These are phyloP conservation scores for Melospiza melodia DNA, from an alignment of 2,113 vertebrate genomes.

Conservation along the genomic window DNA sequence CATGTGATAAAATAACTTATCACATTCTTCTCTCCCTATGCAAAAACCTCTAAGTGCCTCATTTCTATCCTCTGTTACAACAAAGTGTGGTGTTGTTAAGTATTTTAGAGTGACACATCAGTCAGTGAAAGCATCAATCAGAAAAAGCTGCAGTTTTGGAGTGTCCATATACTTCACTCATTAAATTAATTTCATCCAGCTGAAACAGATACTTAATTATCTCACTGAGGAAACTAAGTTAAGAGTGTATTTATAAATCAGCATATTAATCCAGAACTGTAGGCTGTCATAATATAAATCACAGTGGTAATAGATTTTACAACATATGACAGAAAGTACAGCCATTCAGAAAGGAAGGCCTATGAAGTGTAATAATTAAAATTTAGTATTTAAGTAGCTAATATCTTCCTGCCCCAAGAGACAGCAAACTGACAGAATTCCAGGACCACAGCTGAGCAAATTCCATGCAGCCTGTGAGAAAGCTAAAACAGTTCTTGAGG, in stretches of 20 bases:
- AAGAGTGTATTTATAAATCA: neutral
- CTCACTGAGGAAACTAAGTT: neutral
- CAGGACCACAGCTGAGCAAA: neutral
- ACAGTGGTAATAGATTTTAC: neutral
- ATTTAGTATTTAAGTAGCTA: neutral
- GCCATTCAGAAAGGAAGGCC: neutral
- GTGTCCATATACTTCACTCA: neutral
- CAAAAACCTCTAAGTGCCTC: neutral
- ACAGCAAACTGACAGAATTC: neutral
- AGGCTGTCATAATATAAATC: neutral
- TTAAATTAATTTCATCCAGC: neutral
- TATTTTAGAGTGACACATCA: neutral
- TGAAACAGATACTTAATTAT: neutral
- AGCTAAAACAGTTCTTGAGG: neutral
- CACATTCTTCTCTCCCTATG: neutral
- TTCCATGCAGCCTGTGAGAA: neutral
- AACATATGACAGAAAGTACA: fast-evolving
- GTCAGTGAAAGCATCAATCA: neutral
- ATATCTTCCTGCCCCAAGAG: neutral
- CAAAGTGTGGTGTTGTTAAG: neutral
- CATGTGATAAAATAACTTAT: neutral
- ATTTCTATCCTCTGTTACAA: neutral
- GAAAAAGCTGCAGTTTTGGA: neutral
- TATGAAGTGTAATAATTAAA: neutral
- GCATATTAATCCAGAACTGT: neutral